phyloP scores from a whole-genome alignment of 2,797 vertebrate genomes.

The Cuculus canorus region DNA sequence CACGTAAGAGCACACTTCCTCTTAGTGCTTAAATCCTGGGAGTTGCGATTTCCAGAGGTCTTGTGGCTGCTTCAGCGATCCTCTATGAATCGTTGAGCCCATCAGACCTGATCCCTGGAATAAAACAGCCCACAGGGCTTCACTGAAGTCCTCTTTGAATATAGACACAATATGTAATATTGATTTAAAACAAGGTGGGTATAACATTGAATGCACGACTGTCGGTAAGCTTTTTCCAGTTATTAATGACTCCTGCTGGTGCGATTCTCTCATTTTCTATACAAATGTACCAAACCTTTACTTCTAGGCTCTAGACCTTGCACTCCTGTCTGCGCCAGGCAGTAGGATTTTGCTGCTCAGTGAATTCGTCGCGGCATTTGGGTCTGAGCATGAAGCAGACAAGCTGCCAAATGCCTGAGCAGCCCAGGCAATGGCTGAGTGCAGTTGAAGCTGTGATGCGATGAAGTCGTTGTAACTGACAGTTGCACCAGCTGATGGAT shows the following conservation, averaged over 20 bases:
- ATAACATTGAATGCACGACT: neutral
- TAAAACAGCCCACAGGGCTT: neutral
- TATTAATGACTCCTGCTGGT: neutral
- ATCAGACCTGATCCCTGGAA: neutral
- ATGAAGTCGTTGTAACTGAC: fast-evolving
- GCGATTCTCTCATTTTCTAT: neutral
- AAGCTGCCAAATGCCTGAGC: neutral
- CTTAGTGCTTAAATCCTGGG: neutral
- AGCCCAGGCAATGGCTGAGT: fast-evolving
- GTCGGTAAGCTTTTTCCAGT: neutral
- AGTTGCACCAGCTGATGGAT: neutral
- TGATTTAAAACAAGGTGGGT: neutral
- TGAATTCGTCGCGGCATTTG: fast-evolving
- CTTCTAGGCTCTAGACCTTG: neutral
- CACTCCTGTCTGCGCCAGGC: fast-evolving
- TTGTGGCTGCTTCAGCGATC: neutral
- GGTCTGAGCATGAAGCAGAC: neutral
- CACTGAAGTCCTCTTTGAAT: neutral
- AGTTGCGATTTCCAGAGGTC: neutral
- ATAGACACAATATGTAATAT: fast-evolving
- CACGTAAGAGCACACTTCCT: neutral
- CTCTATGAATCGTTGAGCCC: neutral
- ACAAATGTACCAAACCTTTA: too few species aligned
- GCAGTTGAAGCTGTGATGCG: fast-evolving
- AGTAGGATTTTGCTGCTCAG: neutral